These are phyloP conservation scores for Plecotus auritus DNA, from an alignment of 2,113 vertebrate species.

Conservation along the genomic window DNA sequence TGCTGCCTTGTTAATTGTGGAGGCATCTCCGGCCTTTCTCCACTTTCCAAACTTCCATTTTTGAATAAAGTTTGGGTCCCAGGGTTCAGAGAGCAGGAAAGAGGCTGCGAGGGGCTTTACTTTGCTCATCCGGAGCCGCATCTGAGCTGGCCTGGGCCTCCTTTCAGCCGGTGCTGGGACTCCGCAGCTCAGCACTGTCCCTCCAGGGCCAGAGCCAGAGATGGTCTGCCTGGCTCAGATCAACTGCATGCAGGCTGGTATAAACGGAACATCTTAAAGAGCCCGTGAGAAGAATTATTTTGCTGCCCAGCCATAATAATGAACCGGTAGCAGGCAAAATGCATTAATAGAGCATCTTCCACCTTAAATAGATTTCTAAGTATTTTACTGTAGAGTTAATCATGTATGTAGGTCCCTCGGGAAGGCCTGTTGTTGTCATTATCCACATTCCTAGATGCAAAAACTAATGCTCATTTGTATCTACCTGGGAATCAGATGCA, in stretches of 20 bases:
- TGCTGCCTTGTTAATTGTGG: slow-evolving; percentile 10
- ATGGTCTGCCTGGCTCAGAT: not conserved
- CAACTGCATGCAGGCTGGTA: not conserved
- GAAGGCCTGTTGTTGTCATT: slow-evolving; percentile 55
- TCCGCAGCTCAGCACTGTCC: not conserved
- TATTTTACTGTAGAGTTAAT: slow-evolving; percentile 69
- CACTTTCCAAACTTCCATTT: not conserved
- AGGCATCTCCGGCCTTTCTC: not conserved
- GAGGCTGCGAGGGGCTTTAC: not conserved
- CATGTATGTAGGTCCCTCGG: slow-evolving; percentile 26
- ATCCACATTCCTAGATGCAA: slow-evolving; percentile 53
- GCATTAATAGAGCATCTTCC: slow-evolving; percentile 68
- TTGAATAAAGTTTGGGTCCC: not conserved
- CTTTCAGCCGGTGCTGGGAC: not conserved
- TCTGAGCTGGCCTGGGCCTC: not conserved
- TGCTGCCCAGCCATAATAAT: slow-evolving; percentile 25
- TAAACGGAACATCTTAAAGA: not conserved
- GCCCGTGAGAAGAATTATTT: slow-evolving; percentile 26
- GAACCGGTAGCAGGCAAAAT: slow-evolving; percentile 30
- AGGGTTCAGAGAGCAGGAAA: not conserved
- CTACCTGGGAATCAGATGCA: slow-evolving; percentile 64
- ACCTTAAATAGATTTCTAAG: slow-evolving; percentile 70
- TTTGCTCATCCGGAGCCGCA: not conserved
- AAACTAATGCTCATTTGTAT: slow-evolving; percentile 62
- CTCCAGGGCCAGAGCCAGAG: not conserved